These are phyloP conservation scores for Tillus elongatus DNA, from an alignment of 2,888 invertebrate species.

Conservation along the genomic window DNA sequence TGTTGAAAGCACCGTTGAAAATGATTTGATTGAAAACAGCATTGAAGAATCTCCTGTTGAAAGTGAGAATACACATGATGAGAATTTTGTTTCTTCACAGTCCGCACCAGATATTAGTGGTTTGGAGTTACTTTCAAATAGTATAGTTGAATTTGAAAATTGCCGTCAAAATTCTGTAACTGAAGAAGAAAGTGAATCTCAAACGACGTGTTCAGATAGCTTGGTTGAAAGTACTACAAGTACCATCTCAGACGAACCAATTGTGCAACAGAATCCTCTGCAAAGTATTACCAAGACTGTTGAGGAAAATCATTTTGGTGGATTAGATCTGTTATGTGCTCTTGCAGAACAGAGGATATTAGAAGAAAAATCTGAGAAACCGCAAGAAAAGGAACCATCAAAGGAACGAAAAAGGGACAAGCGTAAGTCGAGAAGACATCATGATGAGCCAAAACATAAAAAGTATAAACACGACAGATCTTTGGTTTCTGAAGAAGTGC, in stretches of 20 bases:
- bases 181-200: conserved; percentile 33
- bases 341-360: conserved; percentile 75
- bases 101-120: conserved; percentile 69
- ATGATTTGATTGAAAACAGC: not conserved
- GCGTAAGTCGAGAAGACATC: conserved; percentile 25
- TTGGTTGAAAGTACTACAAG: conserved; percentile 10
- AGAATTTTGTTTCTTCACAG: not conserved
- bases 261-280: too few species aligned
- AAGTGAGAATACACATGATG: not conserved
- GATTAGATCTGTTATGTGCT: conserved; percentile 69
- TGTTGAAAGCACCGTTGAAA: not conserved
- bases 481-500: conserved; percentile 11
- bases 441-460: conserved; percentile 40
- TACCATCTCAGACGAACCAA: not conserved
- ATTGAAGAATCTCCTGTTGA: not conserved
- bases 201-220: too few species aligned
- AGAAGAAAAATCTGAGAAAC: conserved; percentile 57
- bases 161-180: conserved; percentile 26
- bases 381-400: conserved; percentile 28
- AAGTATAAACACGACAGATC: conserved; percentile 32
- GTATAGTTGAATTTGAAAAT: conserved; percentile 70
- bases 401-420: conserved; percentile 19
- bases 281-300: conserved; percentile 19
- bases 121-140: conserved; percentile 72
- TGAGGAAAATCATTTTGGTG: conserved; percentile 47